Percentiles rank a stretch among this genome's conserved stretches.
Conservation (phyloP, 2,797 vertebrate species). For the Macropodus opercularis region DNA sequence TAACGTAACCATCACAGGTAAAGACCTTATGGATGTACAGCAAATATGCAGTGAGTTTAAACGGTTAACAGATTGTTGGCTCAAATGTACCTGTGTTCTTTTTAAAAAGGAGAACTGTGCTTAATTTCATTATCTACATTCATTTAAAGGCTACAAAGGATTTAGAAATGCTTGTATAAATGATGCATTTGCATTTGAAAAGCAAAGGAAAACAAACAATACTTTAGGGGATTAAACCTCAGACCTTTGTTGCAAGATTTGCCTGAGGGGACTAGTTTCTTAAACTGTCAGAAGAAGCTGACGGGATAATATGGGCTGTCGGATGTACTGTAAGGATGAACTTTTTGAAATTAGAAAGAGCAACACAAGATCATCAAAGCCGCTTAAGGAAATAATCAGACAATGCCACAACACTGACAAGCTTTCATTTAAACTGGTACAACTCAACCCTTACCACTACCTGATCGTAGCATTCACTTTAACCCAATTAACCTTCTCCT, state of each 20-base stretch:
- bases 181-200: not conserved
- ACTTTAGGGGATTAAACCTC: constrained; percentile 30
- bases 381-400: not conserved
- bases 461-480: constrained; percentile 24
- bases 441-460: not conserved
- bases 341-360: constrained; percentile 16
- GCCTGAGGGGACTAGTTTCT: not conserved
- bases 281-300: not conserved
- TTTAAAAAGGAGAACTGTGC: too few relatives aligned
- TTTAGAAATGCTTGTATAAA: too few relatives aligned
- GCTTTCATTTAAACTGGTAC: too few relatives aligned
- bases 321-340: not conserved
- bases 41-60: too few relatives aligned
- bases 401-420: constrained; percentile 10
- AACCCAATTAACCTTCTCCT: constrained; percentile 32
- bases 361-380: constrained; percentile 11
- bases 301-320: constrained; percentile 3
- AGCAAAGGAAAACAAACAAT: constrained; percentile 3
- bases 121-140: too few relatives aligned
- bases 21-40: too few relatives aligned
- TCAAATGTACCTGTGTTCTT: too few relatives aligned
- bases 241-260: constrained; percentile 2
- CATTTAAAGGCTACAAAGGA: too few relatives aligned
- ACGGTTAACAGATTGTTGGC: too few relatives aligned
- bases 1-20: too few relatives aligned